Base-by-base conservation (phyloP, 2,797 vertebrate species). In the Macropus fuliginosus region DNA sequence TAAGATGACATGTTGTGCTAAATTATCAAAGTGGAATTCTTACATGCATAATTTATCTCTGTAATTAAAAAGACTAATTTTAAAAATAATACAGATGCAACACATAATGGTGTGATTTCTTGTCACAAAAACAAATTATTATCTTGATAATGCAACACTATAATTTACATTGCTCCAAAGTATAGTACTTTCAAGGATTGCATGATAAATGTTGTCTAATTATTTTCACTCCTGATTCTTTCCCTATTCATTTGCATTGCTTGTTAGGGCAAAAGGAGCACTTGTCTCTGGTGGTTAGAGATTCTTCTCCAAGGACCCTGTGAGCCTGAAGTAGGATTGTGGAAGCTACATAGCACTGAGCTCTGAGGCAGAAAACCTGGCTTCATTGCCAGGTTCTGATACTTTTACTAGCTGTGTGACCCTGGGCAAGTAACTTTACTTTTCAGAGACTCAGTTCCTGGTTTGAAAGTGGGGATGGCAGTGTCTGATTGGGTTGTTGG, bases 61-160 rank as follows among this genome's bases (percentile, higher is more conserved):
- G 96, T 95, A 97, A 97, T 98, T 98, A 98, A 97, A 97, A 97
- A 97, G 56, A 74, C 94, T 97, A 97, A 96, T 98, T 98, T 97
- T 93, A 98, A 98, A 98, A 96, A 98, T 98, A 98, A 98, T 97
- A 98, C 91, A 96, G 90, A 96, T 97, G 95, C 97, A 98, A 97
- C 92, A 96, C 94, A 98, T 97, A 97, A 94, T 97, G 96, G 92
- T 96, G 96, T 96, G 98, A 98, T 98, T 92, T 97, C 97, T 98
- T 98, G 92, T 74, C 94, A 98, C 94, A 97, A 92, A 98, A 97
- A 94, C 97, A 97, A 97, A 97, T 94, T 92, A 56, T 97, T 98
- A 95, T 96, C 96, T 96, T 96, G 93, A 98, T 98, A 98, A 97
- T 91, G 55, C 93, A 97, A 54, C 97, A 95, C 97, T 98, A 92